Conservation (phyloP, 2,888 invertebrate species). For the Ennomos erosarius region DNA sequence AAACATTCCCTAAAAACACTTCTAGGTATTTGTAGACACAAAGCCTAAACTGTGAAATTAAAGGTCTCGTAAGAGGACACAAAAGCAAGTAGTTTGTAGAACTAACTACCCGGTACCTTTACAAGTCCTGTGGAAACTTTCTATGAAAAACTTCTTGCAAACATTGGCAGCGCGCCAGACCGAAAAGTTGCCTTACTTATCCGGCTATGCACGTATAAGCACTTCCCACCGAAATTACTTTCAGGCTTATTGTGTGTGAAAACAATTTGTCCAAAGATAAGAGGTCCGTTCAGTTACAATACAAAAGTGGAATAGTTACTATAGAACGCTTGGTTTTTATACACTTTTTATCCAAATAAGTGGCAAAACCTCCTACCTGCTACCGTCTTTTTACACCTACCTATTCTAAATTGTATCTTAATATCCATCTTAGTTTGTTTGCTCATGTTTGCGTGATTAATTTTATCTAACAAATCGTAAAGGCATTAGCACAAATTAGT, state of each 20-base stretch:
- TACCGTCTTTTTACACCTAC: too few species aligned
- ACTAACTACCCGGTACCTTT: slow-evolving; percentile 66
- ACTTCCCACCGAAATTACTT: slow-evolving; percentile 58
- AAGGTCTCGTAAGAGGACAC: slow-evolving; percentile 46
- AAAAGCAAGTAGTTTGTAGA: slow-evolving; percentile 55
- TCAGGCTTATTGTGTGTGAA: slow-evolving; percentile 39
- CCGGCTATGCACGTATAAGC: slow-evolving; percentile 60
- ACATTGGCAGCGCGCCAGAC: slow-evolving; percentile 68
- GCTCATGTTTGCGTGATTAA: not conserved
- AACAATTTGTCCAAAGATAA: slow-evolving; percentile 24
- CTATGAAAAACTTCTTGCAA: slow-evolving; percentile 61
- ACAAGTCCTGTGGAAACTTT: slow-evolving; percentile 43
- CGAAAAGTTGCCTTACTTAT: slow-evolving; percentile 63
- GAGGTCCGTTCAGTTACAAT: slow-evolving; percentile 5
- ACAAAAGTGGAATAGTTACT: slow-evolving; percentile 8
- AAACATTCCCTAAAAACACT: too few species aligned
- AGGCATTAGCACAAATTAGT: slow-evolving; percentile 20
- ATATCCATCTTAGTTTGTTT: not conserved
- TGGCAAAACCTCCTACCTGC: too few species aligned
- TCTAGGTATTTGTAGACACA: slow-evolving; percentile 23
- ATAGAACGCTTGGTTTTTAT: not conserved
- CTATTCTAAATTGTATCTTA: too few species aligned
- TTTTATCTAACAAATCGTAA: slow-evolving; percentile 11
- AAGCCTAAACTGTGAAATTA: slow-evolving; percentile 38
- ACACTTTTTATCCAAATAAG: too few species aligned